Conservation (phyloP, 2,797 vertebrate genomes). For the Myiotriccus ornatus region DNA sequence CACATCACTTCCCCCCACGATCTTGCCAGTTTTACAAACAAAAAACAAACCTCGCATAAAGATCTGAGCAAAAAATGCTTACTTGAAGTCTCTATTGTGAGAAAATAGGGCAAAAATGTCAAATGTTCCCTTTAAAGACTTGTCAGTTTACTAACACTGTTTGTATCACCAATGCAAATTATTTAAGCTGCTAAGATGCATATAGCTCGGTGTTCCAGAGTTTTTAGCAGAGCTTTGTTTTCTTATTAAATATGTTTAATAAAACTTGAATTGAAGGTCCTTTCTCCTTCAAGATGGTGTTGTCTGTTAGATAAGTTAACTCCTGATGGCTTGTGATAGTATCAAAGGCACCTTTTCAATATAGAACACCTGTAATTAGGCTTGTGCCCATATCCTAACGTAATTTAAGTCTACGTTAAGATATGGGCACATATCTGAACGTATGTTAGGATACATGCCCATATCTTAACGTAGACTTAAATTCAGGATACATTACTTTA, state of each 20-base stretch:
- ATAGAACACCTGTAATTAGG: background rate
- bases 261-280: background rate
- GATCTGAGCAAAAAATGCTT: background rate
- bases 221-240: background rate
- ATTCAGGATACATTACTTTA: background rate
- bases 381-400: background rate
- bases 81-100: background rate
- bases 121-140: background rate
- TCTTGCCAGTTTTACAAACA: background rate
- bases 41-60: background rate
- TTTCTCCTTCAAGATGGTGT: background rate
- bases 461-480: background rate
- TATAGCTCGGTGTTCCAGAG: background rate
- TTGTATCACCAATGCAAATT: background rate
- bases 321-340: background rate
- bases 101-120: background rate
- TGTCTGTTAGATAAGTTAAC: background rate
- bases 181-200: background rate
- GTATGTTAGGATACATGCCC: too few species aligned
- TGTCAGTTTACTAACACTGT: background rate
- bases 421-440: too few species aligned
- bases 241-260: background rate
- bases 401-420: too few species aligned
- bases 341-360: background rate
- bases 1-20: background rate